Percentiles rank a stretch among this genome's conserved stretches.
Evolutionary conservation across 1,140 invertebrate species (phyloP).

Genomic region (Lepeophtheirus salmonis): DNA sequence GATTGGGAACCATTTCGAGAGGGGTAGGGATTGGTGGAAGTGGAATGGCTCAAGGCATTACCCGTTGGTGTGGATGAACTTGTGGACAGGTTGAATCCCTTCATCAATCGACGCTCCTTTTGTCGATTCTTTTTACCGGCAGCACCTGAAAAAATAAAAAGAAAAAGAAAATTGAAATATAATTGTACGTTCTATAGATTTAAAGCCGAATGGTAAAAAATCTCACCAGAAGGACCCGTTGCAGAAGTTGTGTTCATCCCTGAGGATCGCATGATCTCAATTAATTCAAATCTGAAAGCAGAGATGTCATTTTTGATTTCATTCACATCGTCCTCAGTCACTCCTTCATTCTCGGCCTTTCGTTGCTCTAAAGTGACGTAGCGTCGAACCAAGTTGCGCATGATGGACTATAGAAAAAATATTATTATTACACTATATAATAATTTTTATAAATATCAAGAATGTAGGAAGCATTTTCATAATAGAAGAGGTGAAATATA

Average conservation of each 20-base stretch:
- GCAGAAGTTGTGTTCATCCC: conserved; percentile 75
- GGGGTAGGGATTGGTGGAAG: conserved; percentile 20
- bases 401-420: conserved; percentile 82
- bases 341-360: conserved; percentile 81
- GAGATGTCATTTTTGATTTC: conserved; percentile 97
- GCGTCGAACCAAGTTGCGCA: conserved; percentile 78
- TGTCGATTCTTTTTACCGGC: conserved; percentile 81
- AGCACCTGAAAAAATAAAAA: conserved; percentile 38
- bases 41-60: conserved; percentile 20
- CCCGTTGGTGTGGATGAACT: conserved; percentile 35
- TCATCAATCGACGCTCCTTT: conserved; percentile 75
- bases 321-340: conserved; percentile 94
- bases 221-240: conserved; percentile 30
- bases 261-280: conserved; percentile 81
- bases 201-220: neutral
- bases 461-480: too few species aligned
- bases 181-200: neutral
- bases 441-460: too few species aligned
- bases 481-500: too few species aligned
- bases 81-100: conserved; percentile 71
- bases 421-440: too few species aligned
- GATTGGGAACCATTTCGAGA: conserved; percentile 22
- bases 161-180: neutral
- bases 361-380: conserved; percentile 90
- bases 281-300: conserved; percentile 77